Percentiles rank a stretch among this genome's conserved stretches.
phyloP scores from a whole-genome alignment of 1,140 invertebrate genomes.

The Bombyx mandarina region DNA sequence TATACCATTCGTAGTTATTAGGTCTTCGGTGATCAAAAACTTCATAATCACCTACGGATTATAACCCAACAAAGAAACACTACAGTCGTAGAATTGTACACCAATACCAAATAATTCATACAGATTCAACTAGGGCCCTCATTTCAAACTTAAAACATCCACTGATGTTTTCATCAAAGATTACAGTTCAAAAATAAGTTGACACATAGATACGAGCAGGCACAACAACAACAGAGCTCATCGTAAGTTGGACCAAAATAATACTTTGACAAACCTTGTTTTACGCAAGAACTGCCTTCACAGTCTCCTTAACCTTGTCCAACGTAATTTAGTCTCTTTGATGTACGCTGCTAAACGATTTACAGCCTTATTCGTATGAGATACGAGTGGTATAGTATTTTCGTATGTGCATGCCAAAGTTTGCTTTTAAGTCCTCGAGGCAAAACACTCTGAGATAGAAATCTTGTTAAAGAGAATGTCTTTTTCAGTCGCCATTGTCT shows the following conservation, averaged over 20 bases:
- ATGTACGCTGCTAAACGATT: not conserved
- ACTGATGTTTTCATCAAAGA: too few species aligned
- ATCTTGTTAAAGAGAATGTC: slow-evolving; percentile 4
- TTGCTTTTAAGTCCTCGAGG: slow-evolving; percentile 1
- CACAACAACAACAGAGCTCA: not conserved
- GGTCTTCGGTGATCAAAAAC: too few species aligned
- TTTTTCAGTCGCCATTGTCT: slow-evolving; percentile 3
- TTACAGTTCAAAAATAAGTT: not conserved
- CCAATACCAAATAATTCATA: too few species aligned
- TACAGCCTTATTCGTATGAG: not conserved
- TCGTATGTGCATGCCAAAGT: not conserved
- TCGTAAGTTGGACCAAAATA: not conserved
- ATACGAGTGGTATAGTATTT: not conserved
- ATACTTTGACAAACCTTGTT: slow-evolving; percentile 4
- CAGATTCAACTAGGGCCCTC: too few species aligned
- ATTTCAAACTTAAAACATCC: too few species aligned
- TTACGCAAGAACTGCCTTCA: slow-evolving; percentile 3
- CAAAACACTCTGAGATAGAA: slow-evolving; percentile 4
- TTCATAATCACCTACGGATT: too few species aligned
- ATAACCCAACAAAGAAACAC: too few species aligned
- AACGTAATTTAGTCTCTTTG: not conserved
- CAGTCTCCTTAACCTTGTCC: not conserved
- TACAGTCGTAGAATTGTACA: too few species aligned
- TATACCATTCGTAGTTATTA: too few species aligned
- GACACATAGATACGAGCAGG: not conserved